Base-by-base conservation (phyloP, 2,797 vertebrate genomes). In the Melanotaenia parkinsoni region DNA sequence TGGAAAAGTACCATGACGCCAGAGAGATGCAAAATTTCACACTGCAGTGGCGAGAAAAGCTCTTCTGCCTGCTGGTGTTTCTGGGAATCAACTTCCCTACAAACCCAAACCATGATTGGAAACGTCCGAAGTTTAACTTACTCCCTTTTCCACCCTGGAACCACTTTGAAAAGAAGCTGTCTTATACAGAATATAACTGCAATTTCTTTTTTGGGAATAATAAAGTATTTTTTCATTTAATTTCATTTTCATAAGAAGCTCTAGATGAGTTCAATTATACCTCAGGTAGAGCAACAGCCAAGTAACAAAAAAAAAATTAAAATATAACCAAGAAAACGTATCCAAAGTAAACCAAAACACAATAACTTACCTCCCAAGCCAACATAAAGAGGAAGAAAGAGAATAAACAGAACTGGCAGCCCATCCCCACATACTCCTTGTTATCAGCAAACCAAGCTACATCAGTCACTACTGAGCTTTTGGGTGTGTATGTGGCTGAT, bases 11-110 rank as follows among this genome's bases (percentile, higher is more conserved):
- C 38, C 37, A 28, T 58, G 63, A 56, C 57, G 76, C 56, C 80
- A 79, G n/a, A 69, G 40, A 77, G 79, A 38, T 76, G 81, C 80
- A 69, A 84, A 77, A 89, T 89, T 89, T 65, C 82, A 72, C 86
- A 84, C 65, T 11, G 28, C 12, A 28, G 24, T 24, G 5, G 45
- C 33, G 63, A 77, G 54, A 72, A 56, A 76, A 51, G 67, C 59
- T 30, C 32, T 12, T 45, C 60, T 59, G 47, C 38, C 33, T 18
- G 5, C 20, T 20, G 43, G 4, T 40, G 43, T 66, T 26, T 8
- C 28, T 58, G 53, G 20, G 20, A 35, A 24, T 20, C 4, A 1
- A 43, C 28, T 32, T 47, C 10, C 51, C 18, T 54, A 28, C 53
- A 47, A 45, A 45, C 28, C 28, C 47, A 70, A 56, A 60, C 58